phyloP scores from a whole-genome alignment of 2,797 vertebrate species.

The Oreonectes daqikongensis region DNA sequence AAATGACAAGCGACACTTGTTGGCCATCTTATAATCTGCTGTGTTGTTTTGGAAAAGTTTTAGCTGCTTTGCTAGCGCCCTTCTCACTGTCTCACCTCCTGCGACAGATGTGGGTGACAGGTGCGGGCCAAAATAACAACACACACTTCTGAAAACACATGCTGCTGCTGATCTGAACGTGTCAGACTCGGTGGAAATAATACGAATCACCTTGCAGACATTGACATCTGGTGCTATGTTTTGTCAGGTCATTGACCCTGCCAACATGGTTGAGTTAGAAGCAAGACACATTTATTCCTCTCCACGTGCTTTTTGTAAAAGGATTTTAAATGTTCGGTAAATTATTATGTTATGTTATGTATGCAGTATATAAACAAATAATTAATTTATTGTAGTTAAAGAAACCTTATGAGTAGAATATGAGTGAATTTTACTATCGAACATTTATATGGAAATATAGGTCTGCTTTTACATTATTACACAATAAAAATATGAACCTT shows the following conservation, averaged over 20 bases:
- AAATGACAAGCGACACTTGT: neutral
- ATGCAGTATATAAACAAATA: neutral
- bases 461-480: no score
- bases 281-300: neutral
- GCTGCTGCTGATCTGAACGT: neutral
- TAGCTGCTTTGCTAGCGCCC: constrained; percentile 24
- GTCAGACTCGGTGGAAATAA: neutral
- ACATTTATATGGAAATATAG: no score
- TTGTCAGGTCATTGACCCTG: constrained; percentile 33
- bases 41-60: constrained; percentile 35
- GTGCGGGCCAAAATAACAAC: constrained; percentile 47
- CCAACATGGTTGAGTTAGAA: neutral
- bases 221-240: neutral
- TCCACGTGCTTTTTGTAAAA: neutral
- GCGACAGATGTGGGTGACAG: constrained; percentile 51
- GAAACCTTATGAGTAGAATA: no score
- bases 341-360: neutral
- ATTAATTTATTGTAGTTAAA: no score
- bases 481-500: no score
- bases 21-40: neutral
- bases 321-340: neutral
- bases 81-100: constrained; percentile 34
- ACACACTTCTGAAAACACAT: neutral
- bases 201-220: neutral
- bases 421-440: no score